Percentiles rank a stretch among this genome's conserved stretches.
These are phyloP conservation scores for Trissolcus japonicus DNA, from an alignment of 2,888 invertebrate species.

Conservation along the genomic window DNA sequence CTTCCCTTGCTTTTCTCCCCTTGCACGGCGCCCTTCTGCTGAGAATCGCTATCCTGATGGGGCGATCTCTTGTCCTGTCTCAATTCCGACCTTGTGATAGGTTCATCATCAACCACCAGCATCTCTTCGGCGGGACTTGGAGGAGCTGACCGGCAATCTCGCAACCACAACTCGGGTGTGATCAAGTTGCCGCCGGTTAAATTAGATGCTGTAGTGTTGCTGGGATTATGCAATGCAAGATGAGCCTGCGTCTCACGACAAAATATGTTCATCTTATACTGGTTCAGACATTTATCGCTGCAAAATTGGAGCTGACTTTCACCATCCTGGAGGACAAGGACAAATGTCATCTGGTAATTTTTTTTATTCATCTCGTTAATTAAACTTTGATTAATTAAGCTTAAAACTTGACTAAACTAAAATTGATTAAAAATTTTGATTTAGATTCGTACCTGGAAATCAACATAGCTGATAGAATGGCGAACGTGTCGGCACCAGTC, in stretches of 20 bases:
- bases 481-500: conserved; percentile 95
- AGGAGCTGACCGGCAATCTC: conserved; percentile 84
- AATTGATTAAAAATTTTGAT: background rate
- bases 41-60: conserved; percentile 53
- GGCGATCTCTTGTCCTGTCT: conserved; percentile 61
- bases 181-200: conserved; percentile 80
- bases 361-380: too few relatives aligned
- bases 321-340: conserved; percentile 82
- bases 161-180: conserved; percentile 93
- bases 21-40: conserved; percentile 42
- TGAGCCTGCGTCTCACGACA: conserved; percentile 95
- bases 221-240: conserved; percentile 82
- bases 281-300: conserved; percentile 94
- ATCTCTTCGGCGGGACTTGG: conserved; percentile 72
- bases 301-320: conserved; percentile 93
- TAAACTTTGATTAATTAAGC: background rate
- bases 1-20: conserved; percentile 26
- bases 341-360: too few relatives aligned
- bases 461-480: conserved; percentile 93
- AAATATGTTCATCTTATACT: conserved; percentile 98
- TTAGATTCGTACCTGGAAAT: conserved; percentile 79
- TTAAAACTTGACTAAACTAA: background rate
- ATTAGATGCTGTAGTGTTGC: conserved; percentile 60
- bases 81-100: conserved; percentile 53
- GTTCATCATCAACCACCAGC: conserved; percentile 62